Evolutionary conservation across 2,888 invertebrate genomes (phyloP).

Genomic region (Meganola albula): DNA sequence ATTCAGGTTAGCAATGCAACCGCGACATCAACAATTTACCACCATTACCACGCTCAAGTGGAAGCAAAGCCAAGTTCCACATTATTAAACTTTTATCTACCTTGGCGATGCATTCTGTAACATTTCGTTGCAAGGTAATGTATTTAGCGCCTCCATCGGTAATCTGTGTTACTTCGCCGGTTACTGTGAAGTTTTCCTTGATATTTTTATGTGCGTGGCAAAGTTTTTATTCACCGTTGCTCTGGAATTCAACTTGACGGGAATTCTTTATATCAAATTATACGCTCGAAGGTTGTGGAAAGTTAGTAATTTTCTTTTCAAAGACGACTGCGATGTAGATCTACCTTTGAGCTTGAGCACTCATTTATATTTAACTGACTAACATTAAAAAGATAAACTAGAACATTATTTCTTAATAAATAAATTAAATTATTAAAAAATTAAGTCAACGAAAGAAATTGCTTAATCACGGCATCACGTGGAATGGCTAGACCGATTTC

Average conservation of each 20-base stretch:
- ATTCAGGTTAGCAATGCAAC: conserved; percentile 43
- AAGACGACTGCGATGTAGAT: too few relatives aligned
- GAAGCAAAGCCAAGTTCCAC: conserved; percentile 29
- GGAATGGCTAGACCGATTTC: too few relatives aligned
- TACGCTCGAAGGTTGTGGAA: too few relatives aligned
- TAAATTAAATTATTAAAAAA: too few relatives aligned
- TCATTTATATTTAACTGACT: too few relatives aligned
- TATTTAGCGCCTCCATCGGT: conserved; percentile 33
- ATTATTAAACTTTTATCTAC: conserved; percentile 36
- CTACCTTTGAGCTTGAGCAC: too few relatives aligned
- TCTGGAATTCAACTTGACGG: neutral
- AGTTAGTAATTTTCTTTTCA: too few relatives aligned
- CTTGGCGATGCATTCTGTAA: conserved; percentile 16
- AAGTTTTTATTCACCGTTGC: neutral
- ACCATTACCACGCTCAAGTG: conserved; percentile 31
- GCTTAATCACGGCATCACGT: too few relatives aligned
- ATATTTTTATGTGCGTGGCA: conserved; percentile 6
- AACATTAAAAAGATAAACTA: too few relatives aligned
- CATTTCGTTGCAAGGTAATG: conserved; percentile 27
- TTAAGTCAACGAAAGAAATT: too few relatives aligned
- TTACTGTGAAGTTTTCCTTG: conserved; percentile 5
- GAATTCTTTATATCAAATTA: neutral
- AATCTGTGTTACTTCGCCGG: conserved; percentile 24
- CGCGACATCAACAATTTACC: conserved; percentile 43
- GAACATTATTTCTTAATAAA: too few relatives aligned